phyloP scores from a whole-genome alignment of 1,140 invertebrate species.

The Drosophila eugracilis region DNA sequence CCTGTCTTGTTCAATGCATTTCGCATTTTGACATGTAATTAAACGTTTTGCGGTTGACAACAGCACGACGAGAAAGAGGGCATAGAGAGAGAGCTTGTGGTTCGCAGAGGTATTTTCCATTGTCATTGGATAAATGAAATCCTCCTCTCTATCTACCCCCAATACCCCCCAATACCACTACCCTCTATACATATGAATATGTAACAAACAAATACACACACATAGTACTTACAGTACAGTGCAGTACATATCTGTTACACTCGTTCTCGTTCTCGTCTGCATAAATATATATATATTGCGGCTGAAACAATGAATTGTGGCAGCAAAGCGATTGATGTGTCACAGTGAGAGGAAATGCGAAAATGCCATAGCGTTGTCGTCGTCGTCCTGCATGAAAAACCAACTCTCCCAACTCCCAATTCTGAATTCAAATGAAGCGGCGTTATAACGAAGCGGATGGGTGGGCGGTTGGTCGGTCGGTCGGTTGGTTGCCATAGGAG shows the following conservation, averaged over 20 bases:
- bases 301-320: constrained; percentile 36
- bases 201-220: not conserved
- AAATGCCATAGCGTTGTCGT: no score
- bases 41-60: constrained; percentile 61
- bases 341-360: constrained; percentile 44
- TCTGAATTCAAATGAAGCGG: constrained; percentile 37
- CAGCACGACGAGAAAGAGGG: constrained; percentile 23
- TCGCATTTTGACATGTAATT: constrained; percentile 65
- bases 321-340: constrained; percentile 36
- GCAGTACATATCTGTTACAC: constrained; percentile 18
- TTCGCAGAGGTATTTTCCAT: constrained; percentile 45
- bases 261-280: constrained; percentile 4
- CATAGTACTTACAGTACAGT: not conserved
- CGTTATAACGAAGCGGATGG: no score
- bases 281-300: constrained; percentile 41
- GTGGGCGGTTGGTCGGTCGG: no score
- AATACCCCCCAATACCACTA: not conserved
- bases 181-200: not conserved
- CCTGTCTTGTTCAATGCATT: constrained; percentile 54
- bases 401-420: constrained; percentile 28
- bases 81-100: constrained; percentile 45
- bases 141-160: not conserved
- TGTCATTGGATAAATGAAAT: constrained; percentile 37
- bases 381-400: constrained; percentile 3
- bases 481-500: no score